These are phyloP conservation scores for Chymomyza fuscimana DNA, from an alignment of 2,888 invertebrate species.

Conservation along the genomic window DNA sequence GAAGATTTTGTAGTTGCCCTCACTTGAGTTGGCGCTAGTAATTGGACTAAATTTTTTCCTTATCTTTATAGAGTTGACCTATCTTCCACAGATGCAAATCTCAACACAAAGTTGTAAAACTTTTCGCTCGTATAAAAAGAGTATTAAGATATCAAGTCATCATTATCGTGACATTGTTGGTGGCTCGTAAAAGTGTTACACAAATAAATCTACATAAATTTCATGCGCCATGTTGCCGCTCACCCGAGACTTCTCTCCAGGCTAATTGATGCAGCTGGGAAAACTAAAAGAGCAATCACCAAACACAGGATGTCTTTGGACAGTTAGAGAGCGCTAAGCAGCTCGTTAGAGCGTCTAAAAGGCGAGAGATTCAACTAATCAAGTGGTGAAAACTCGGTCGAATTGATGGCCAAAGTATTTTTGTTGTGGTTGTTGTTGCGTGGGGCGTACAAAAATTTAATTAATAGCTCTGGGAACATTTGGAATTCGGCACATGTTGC, in stretches of 20 bases:
- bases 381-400: neutral
- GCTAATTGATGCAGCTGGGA: neutral
- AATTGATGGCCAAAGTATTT: neutral
- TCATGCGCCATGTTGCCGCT: neutral
- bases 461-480: slow-evolving; percentile 42
- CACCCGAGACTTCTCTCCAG: neutral
- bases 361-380: neutral
- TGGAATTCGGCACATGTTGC: slow-evolving; percentile 21
- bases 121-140: neutral
- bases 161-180: slow-evolving; percentile 6
- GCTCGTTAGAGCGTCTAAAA: neutral
- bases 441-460: slow-evolving; percentile 28
- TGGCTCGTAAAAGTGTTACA: slow-evolving; percentile 57
- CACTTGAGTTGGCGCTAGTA: too few relatives aligned
- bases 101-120: neutral
- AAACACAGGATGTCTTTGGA: neutral
- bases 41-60: too few relatives aligned
- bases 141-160: slow-evolving; percentile 48
- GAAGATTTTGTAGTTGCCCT: too few relatives aligned
- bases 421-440: neutral
- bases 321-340: neutral
- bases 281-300: slow-evolving; percentile 2
- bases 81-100: neutral
- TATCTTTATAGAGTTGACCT: too few relatives aligned
- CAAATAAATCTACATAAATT: slow-evolving; percentile 65